Evolutionary conservation across 2,888 invertebrate species (phyloP), one percentile per base, ranked within the genome.

Genomic region (Chalcosyrphus nemorum): DNA sequence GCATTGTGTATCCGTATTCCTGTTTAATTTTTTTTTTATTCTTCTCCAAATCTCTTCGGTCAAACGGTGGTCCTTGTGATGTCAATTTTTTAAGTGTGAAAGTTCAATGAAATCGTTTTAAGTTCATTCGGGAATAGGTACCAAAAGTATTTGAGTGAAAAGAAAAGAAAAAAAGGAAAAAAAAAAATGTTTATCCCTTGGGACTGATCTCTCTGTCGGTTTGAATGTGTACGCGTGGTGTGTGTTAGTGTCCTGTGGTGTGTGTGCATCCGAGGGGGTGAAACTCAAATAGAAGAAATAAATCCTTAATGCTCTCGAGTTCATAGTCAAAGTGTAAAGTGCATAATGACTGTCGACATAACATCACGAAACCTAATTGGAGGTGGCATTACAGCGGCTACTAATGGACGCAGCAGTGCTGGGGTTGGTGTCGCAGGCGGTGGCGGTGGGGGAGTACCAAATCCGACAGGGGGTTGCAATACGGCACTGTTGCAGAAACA

Each of bases 391-490:
- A 63, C 68, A 15, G 82, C 75, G 15, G 82, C 82, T 63, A 86
- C 41, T 77, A 87, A 87, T 86, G 88, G 86, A 68, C 86, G 84
- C 50, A 87, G 81, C 68, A 59, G 50, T 81, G 65, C 50, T 9
- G 47, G 54, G 5, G 88, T 88, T 43, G 87, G 87, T 87, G 81
- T 38, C 63, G 84, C 66, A 7, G 88, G 87, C 38, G 87, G 86
- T 74, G 81, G 77, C 88, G 88, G 80, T 90, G 92, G 91, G 90
- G 92, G 92, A 90, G 92, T 90, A 77, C 89, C 90, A 7, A 90
- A 90, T 71, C 89, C 90, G 35, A 87, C 87, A 13, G 89, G 90
- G 4, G 90, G 90, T 13, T 89, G 89, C 57, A 89, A 89, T 66
- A 88, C 89, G n/a, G 87, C 89, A 9, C 81, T 89, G 17, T 85